Base-by-base conservation (phyloP, 2,888 invertebrate species). In the Drosophila mulleri region DNA sequence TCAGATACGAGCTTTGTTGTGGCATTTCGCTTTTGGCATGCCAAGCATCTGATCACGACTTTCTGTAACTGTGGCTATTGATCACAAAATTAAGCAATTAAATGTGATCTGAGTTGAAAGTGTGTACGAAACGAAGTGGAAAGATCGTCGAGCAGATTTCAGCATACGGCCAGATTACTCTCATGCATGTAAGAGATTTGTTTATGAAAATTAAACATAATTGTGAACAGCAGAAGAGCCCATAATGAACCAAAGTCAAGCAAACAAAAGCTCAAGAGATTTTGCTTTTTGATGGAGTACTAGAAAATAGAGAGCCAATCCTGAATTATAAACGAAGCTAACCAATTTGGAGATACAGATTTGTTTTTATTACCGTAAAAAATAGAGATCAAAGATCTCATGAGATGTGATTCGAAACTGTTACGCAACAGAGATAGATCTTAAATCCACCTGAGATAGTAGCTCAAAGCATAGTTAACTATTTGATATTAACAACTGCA, bases 51-150 rank as follows among this genome's bases (percentile, higher is more conserved):
- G 84, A 82, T 87, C 89, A 87, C 89, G 87, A 89, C 74, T 75
- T 68, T 54, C 32, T n/a, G 45, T 67, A 48, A 65, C 65, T 71
- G 63, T 65, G 67, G 70, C 72, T 80, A 73, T 81, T 73, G 71
- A 79, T 79, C 77, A 75, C 80, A 85, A 87, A 88, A 88, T 87
- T 73, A 89, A 88, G 87, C 82, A 83, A 88, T 88, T 89, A 89
- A 67, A 77, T 83, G 58, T 47, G 47, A 65, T 26, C 42, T 39
- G 57, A 62, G 44, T 41, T 57, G 64, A 60, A 76, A 72, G 76
- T 76, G 77, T 76, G 77, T 66, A 61, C 63, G 42, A 45, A 54
- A 47, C 50, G 54, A 53, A 44, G 37, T 45, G 57, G 53, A 44
- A 26, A 45, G 67, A 62, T 74, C 45, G 50, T 20, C 41, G 54